Percentiles rank a stretch among this genome's conserved stretches.
Conservation (phyloP, 1,140 invertebrate genomes). For the Theocolax elegans region DNA sequence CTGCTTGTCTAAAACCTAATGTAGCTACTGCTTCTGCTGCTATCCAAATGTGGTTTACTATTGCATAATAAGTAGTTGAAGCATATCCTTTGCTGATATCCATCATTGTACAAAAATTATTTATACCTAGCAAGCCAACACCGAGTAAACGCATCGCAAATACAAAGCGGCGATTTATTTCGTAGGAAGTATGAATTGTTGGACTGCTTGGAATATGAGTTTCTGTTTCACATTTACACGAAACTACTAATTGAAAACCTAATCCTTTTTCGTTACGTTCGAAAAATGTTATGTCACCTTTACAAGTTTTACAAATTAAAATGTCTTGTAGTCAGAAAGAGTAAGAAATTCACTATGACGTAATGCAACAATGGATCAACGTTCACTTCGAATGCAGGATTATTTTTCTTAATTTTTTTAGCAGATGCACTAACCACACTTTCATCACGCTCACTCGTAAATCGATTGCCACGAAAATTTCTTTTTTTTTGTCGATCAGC, state of each 20-base stretch:
- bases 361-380: background rate
- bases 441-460: background rate
- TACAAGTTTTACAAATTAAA: too few species aligned
- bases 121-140: slow-evolving; percentile 38
- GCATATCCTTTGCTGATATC: slow-evolving; percentile 31
- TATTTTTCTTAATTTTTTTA: slow-evolving; percentile 3
- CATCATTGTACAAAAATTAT: slow-evolving; percentile 43
- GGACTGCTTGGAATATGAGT: too few species aligned
- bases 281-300: too few species aligned
- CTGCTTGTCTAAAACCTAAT: background rate
- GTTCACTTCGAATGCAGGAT: slow-evolving; percentile 8
- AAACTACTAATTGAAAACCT: too few species aligned
- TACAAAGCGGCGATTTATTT: slow-evolving; percentile 44
- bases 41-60: too few species aligned
- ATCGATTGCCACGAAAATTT: background rate
- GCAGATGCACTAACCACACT: too few species aligned
- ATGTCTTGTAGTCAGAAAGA: too few species aligned
- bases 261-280: too few species aligned
- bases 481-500: background rate
- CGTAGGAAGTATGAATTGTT: slow-evolving; percentile 18
- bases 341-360: too few species aligned
- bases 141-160: slow-evolving; percentile 44
- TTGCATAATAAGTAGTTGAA: background rate
- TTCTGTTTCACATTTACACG: too few species aligned
- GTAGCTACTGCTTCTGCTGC: slow-evolving; percentile 12